phyloP scores from a whole-genome alignment of 2,113 vertebrate species.

The Larimichthys crocea region DNA sequence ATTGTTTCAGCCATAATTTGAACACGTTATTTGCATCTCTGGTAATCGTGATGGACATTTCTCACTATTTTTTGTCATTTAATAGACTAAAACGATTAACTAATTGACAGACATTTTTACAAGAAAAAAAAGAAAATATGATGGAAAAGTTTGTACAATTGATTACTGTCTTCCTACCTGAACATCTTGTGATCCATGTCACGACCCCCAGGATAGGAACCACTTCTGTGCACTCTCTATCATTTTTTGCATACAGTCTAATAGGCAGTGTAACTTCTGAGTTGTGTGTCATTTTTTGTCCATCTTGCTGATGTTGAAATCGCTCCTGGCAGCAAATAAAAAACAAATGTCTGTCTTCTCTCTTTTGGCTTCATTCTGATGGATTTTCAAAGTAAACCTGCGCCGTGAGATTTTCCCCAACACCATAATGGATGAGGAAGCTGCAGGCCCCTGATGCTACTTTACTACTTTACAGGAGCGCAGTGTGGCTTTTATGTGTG shows the following conservation, averaged over 20 bases:
- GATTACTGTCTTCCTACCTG: too few relatives aligned
- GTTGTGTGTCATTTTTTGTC: not conserved
- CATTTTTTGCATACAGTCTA: too few relatives aligned
- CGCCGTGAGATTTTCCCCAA: constrained; percentile 56
- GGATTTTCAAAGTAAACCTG: constrained; percentile 70
- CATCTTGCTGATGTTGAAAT: constrained; percentile 4
- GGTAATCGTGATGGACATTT: not conserved
- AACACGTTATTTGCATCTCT: not conserved
- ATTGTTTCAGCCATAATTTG: not conserved
- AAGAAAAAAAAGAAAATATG: too few relatives aligned
- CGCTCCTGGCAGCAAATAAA: constrained; percentile 56
- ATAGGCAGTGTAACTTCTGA: not conserved
- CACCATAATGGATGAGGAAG: constrained; percentile 59
- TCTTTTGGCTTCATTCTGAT: constrained; percentile 58
- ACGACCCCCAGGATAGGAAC: not conserved
- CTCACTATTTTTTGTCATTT: not conserved
- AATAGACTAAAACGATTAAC: not conserved
- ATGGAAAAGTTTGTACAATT: too few relatives aligned
- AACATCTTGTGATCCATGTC: too few relatives aligned
- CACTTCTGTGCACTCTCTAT: not conserved
- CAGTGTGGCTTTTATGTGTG: constrained; percentile 46
- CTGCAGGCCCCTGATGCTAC: constrained; percentile 37
- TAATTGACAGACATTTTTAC: not conserved
- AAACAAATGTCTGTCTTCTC: constrained; percentile 67
- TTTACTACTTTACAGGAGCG: constrained; percentile 32